Conservation (phyloP, 2,113 vertebrate genomes). For the Rafetus swinhoei region DNA sequence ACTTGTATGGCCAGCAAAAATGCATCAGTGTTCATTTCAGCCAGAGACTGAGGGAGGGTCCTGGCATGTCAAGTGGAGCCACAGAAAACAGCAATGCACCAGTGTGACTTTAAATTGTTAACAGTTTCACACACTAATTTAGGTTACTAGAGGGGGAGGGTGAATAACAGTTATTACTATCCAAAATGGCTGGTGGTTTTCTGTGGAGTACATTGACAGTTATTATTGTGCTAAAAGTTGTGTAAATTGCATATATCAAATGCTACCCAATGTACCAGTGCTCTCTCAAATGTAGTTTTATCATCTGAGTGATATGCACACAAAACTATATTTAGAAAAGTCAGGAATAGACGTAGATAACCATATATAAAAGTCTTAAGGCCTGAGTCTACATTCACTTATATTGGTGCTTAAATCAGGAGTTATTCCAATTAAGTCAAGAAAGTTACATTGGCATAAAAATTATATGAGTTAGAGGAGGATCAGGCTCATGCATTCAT, state of each 20-base stretch:
- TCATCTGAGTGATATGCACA: background rate
- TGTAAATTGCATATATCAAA: background rate
- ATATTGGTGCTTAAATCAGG: background rate
- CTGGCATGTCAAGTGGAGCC: background rate
- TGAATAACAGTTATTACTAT: background rate
- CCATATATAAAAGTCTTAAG: background rate
- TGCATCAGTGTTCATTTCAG: background rate
- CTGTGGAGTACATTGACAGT: background rate
- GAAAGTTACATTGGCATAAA: background rate
- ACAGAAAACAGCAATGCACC: background rate
- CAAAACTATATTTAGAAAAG: background rate
- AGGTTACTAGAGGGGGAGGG: background rate
- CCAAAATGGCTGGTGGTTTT: background rate
- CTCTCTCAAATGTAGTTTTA: background rate
- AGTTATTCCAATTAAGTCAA: background rate
- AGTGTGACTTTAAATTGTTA: background rate
- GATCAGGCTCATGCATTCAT: background rate
- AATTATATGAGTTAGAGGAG: background rate
- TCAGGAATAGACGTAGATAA: background rate
- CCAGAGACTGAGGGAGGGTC: background rate
- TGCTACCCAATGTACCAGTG: background rate
- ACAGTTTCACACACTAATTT: no score
- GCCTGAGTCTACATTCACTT: background rate
- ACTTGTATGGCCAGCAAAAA: background rate
- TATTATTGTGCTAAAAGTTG: background rate